Evolutionary conservation across 2,888 invertebrate genomes (phyloP).

Genomic region (Petrolisthes manimaculis): DNA sequence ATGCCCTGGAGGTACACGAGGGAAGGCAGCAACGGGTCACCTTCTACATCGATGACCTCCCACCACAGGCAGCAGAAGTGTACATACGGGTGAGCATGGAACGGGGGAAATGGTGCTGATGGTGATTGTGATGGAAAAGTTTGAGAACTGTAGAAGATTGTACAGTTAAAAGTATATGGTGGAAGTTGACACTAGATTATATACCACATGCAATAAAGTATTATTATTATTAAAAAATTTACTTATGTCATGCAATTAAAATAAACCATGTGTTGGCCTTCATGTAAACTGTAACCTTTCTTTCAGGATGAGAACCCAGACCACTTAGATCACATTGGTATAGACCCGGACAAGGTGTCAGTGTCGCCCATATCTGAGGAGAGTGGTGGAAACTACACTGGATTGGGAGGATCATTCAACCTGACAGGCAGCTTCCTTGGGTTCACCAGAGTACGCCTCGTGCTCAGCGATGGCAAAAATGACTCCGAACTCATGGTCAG

Average conservation of each 20-base stretch:
- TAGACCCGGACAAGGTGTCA: conserved; percentile 28
- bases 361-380: background rate
- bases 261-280: no score
- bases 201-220: background rate
- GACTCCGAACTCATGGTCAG: conserved; percentile 52
- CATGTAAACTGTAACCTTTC: background rate
- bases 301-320: conserved; percentile 34
- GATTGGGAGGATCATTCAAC: conserved; percentile 58
- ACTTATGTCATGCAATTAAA: no score
- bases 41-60: conserved; percentile 46
- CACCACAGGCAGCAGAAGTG: conserved; percentile 34
- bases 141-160: no score
- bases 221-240: background rate
- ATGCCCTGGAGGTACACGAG: conserved; percentile 26
- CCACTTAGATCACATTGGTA: conserved; percentile 34
- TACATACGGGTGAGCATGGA: background rate
- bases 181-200: no score
- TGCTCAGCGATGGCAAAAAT: conserved; percentile 56
- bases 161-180: no score
- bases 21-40: conserved; percentile 39
- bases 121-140: no score
- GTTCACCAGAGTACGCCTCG: conserved; percentile 67
- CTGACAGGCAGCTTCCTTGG: conserved; percentile 69
- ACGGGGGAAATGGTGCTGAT: background rate
- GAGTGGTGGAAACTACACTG: background rate